Percentiles rank a stretch among this genome's conserved stretches.
Evolutionary conservation across 2,113 vertebrate species (phyloP).

Genomic region (Meles meles): DNA sequence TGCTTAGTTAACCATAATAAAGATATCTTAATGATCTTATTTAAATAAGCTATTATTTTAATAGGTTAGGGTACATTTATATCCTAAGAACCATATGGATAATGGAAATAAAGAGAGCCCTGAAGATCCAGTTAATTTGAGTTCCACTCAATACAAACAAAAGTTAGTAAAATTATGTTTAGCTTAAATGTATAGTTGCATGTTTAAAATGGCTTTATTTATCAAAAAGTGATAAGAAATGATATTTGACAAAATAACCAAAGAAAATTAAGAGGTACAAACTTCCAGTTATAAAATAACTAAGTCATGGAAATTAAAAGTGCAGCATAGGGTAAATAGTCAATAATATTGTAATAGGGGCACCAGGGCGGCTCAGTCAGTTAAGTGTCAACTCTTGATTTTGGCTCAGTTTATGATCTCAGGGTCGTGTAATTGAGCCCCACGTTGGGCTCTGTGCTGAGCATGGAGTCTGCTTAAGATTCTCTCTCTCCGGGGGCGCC

Average conservation of each 20-base stretch:
- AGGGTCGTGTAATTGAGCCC: neutral
- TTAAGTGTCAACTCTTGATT: too few species aligned
- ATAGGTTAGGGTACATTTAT: neutral
- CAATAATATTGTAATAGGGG: neutral
- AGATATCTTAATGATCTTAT: neutral
- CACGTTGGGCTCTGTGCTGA: neutral
- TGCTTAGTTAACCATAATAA: neutral
- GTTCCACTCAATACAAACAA: neutral
- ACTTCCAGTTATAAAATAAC: neutral
- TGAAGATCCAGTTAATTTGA: neutral
- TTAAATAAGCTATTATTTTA: neutral
- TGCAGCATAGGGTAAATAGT: neutral
- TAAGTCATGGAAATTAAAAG: neutral
- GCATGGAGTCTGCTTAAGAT: neutral
- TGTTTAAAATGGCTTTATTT: neutral
- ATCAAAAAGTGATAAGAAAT: neutral
- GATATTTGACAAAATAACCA: neutral
- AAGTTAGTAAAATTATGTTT: neutral
- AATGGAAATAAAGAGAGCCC: neutral
- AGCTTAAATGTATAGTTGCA: neutral
- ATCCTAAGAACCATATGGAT: neutral
- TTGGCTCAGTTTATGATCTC: neutral
- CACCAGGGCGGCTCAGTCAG: too few species aligned
- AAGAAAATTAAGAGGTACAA: neutral
- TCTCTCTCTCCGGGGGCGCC: too few species aligned